phyloP scores from a whole-genome alignment of 2,113 vertebrate genomes.

The Sylvietta virens region DNA sequence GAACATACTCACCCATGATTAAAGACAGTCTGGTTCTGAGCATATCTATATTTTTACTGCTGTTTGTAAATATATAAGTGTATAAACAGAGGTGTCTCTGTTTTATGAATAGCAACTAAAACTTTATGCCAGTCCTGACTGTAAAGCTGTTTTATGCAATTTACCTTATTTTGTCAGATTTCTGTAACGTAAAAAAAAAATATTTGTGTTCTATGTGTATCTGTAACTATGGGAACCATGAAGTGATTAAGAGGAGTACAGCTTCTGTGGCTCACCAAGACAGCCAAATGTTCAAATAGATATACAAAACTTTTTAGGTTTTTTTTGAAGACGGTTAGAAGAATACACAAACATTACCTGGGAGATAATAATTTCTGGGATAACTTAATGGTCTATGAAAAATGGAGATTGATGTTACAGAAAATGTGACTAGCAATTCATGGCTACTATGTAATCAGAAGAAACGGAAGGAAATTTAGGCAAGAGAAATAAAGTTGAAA shows the following conservation, averaged over 20 bases:
- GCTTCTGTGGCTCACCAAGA: background rate
- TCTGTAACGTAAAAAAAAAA: background rate
- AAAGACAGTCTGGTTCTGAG: background rate
- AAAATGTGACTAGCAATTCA: background rate
- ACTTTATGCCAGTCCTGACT: background rate
- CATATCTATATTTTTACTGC: background rate
- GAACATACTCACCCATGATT: background rate
- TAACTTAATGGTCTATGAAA: background rate
- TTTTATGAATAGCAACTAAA: background rate
- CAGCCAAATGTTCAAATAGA: background rate
- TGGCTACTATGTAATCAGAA: background rate
- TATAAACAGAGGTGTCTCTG: background rate
- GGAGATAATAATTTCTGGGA: background rate
- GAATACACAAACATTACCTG: background rate
- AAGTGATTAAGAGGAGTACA: background rate
- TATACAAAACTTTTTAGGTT: background rate
- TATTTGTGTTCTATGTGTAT: background rate
- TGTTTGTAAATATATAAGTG: background rate
- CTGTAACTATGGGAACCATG: background rate
- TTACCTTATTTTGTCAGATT: background rate
- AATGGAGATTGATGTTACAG: background rate
- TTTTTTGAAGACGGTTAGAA: background rate
- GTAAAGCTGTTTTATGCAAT: background rate
- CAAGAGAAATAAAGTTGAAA: background rate
- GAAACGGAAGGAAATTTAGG: background rate